Base-by-base conservation (phyloP, 2,888 invertebrate genomes). In the Athalia rosae region DNA sequence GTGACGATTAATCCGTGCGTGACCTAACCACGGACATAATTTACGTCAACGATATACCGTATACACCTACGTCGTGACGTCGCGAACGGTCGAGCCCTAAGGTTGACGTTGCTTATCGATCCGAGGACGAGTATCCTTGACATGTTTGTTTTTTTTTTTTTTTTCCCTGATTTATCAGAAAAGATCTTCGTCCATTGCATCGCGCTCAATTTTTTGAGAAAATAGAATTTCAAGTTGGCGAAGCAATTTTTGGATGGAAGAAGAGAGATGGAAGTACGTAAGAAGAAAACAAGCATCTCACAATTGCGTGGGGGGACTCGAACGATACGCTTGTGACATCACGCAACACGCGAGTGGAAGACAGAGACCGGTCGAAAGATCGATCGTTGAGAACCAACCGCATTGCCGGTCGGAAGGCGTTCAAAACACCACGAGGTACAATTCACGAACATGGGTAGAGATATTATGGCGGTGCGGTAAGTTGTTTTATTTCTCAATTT, bases 1-100 rank as follows among this genome's bases (percentile, higher is more conserved):
- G 71, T 71, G 45, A 71, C 71, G 58, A 71, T 45, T 45, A 28
- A 15, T 50, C 28, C 15, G 50, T 58, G 45, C 58, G 71, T 71
- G 50, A 71, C 45, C 56, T 71, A 3, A 71, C 56, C 43, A 45
- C 15, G 7, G 67, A 15, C 43, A 7, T 8, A 8, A 41, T 43
- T 43, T 47, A 64, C 41, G 47, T 48, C 15, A 13, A n/a, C 53
- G 53, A 53, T 4, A n/a, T 53, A 28, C 28, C 43, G 9, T 62
- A 62, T 11, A 58, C 13, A 4, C 7, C 3, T 58, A 58, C 15
- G 15, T 15, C 41, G 67, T 67, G 67, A 67, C 67, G 41, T 67
- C 67, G 67, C 67, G 67, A 13, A 28, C 41, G 45, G 43, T 13
- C n/a, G 6, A 7, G 15, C 8, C 13, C 15, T 41, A 13, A 15